Evolutionary conservation across 2,888 invertebrate species (phyloP).

Genomic region (Aspidiotus rigidus): DNA sequence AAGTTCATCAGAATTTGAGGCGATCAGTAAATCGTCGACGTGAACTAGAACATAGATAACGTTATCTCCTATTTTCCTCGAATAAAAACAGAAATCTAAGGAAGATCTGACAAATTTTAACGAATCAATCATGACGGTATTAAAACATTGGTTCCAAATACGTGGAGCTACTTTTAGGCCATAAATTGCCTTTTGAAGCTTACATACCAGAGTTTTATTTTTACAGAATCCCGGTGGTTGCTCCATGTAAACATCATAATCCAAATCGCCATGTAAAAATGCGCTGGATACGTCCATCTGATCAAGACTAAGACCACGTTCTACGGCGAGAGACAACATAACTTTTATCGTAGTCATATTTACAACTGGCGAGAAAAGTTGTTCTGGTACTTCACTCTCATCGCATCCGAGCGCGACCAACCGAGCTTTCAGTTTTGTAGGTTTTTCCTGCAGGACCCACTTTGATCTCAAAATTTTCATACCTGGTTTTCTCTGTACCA

Average conservation of each 20-base stretch:
- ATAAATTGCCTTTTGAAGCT: too few species aligned
- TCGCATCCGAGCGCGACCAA: too few species aligned
- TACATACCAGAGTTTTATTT: background rate
- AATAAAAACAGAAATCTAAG: constrained; percentile 22
- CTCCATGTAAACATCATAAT: background rate
- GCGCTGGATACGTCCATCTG: background rate
- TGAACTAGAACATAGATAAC: background rate
- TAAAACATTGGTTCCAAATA: background rate
- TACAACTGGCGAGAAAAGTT: too few species aligned
- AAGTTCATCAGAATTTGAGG: background rate
- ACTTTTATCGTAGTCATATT: too few species aligned
- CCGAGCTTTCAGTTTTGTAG: too few species aligned
- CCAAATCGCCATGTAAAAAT: background rate
- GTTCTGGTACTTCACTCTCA: too few species aligned
- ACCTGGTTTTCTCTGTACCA: too few species aligned
- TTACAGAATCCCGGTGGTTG: background rate
- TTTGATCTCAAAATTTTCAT: too few species aligned
- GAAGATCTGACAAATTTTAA: constrained; percentile 10
- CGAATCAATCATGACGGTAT: background rate
- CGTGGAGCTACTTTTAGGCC: background rate
- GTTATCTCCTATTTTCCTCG: background rate
- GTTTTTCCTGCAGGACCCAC: too few species aligned
- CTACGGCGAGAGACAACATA: background rate
- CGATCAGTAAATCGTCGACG: too few species aligned
- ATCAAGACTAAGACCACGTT: too few species aligned